Conservation (phyloP, 2,797 vertebrate species). For the Etheostoma perlongum region DNA sequence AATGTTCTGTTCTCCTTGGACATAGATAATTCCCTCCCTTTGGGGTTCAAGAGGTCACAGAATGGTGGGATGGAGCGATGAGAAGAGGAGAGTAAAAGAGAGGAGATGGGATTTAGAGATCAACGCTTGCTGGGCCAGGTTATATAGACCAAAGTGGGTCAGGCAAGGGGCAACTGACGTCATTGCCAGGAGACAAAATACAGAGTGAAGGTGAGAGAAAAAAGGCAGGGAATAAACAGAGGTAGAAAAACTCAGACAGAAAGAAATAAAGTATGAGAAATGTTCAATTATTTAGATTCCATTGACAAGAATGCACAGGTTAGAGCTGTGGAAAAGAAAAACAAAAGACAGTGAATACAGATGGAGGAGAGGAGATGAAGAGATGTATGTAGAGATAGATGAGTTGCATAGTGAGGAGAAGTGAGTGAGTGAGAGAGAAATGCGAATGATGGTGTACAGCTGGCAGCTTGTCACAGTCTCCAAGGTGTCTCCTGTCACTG, state of each 20-base stretch:
- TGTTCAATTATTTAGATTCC: conserved; percentile 78
- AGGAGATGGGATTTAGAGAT: conserved; percentile 84
- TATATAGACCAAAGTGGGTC: conserved; percentile 81
- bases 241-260: conserved; percentile 50
- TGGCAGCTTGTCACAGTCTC: conserved; percentile 85
- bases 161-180: conserved; percentile 73
- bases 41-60: conserved; percentile 69
- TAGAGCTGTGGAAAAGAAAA: conserved; percentile 67
- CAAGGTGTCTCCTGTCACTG: conserved; percentile 86
- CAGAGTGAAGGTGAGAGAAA: conserved; percentile 36
- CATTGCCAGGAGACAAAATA: conserved; percentile 54
- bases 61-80: conserved; percentile 69
- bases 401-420: conserved; percentile 74
- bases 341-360: conserved; percentile 79
- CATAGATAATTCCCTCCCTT: conserved; percentile 78
- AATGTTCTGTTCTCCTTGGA: conserved; percentile 70
- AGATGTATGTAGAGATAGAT: conserved; percentile 78
- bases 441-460: conserved; percentile 83
- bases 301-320: conserved; percentile 55
- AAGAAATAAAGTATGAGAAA: conserved; percentile 67
- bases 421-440: conserved; percentile 75
- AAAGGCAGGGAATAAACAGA: conserved; percentile 17
- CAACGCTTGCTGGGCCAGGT: conserved; percentile 79
- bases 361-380: conserved; percentile 75
- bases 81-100: conserved; percentile 61